These are phyloP conservation scores for Frankliniella fusca DNA, from an alignment of 2,888 invertebrate genomes.

Conservation along the genomic window DNA sequence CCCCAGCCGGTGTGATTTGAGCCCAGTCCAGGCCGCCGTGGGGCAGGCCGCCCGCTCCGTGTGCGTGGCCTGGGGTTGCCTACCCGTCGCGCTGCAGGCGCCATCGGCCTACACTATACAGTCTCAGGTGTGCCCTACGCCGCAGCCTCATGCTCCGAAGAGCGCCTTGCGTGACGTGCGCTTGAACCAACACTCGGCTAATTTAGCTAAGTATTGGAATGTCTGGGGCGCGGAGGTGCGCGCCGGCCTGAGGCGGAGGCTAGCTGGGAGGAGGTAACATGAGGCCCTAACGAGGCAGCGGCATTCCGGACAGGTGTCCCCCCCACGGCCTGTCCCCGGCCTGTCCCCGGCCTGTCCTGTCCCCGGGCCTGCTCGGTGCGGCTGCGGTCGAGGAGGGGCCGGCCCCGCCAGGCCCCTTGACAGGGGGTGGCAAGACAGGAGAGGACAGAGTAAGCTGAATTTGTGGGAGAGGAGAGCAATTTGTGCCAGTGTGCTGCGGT, in stretches of 20 bases:
- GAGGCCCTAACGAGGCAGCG: neutral
- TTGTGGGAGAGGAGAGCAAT: constrained; percentile 1
- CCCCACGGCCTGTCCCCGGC: neutral
- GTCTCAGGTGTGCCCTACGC: too few relatives aligned
- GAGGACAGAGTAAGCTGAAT: constrained; percentile 8
- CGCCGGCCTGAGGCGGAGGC: neutral
- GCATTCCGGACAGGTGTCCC: constrained; percentile 17
- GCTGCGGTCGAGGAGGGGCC: neutral
- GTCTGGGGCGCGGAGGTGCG: neutral
- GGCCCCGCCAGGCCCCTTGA: neutral
- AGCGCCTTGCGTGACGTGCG: neutral
- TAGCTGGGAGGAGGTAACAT: neutral
- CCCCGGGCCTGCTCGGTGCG: too few relatives aligned
- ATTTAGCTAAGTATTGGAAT: neutral
- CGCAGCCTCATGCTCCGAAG: too few relatives aligned
- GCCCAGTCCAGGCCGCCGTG: neutral
- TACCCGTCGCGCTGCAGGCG: neutral
- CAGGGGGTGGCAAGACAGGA: neutral
- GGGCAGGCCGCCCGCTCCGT: neutral
- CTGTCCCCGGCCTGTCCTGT: too few relatives aligned
- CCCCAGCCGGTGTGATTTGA: neutral
- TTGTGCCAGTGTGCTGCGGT: neutral
- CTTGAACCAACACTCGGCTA: neutral
- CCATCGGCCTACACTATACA: neutral
- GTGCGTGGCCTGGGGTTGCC: neutral